These are phyloP conservation scores for Elaeidobius kamerunicus DNA, from an alignment of 2,888 invertebrate species.

Conservation along the genomic window DNA sequence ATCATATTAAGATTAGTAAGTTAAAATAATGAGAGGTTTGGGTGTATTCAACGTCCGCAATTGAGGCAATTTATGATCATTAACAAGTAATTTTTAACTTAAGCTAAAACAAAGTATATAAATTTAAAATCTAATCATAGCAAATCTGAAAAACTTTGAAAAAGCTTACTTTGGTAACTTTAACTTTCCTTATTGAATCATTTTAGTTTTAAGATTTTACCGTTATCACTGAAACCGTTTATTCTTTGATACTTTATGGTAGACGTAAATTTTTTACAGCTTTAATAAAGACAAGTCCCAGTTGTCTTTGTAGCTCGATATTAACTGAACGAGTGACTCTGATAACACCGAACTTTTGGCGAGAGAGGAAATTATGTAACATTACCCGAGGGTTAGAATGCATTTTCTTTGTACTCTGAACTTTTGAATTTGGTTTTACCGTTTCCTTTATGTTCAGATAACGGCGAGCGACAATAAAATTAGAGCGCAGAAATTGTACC, in stretches of 20 bases:
- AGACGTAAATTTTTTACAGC: slow-evolving; percentile 15
- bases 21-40: too few relatives aligned
- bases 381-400: slow-evolving; percentile 15
- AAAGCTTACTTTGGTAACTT: too few relatives aligned
- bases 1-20: too few relatives aligned
- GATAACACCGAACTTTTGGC: slow-evolving; percentile 17
- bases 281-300: slow-evolving; percentile 14
- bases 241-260: slow-evolving; percentile 9
- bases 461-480: slow-evolving; percentile 10
- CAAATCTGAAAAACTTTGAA: too few relatives aligned
- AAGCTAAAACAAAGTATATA: too few relatives aligned
- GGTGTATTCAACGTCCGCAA: too few relatives aligned
- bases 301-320: slow-evolving; percentile 17
- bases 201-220: too few relatives aligned
- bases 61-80: too few relatives aligned
- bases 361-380: slow-evolving; percentile 24
- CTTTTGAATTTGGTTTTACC: slow-evolving; percentile 19
- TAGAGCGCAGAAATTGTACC: slow-evolving; percentile 8
- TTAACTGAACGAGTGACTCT: slow-evolving; percentile 19
- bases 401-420: slow-evolving; percentile 17
- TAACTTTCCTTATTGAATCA: too few relatives aligned
- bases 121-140: too few relatives aligned
- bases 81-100: too few relatives aligned
- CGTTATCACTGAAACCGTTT: neutral
- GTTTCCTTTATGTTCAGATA: slow-evolving; percentile 15